Percentiles rank a stretch among this genome's conserved stretches.
Evolutionary conservation across 2,113 vertebrate species (phyloP).

Genomic region (Salminus brasiliensis): DNA sequence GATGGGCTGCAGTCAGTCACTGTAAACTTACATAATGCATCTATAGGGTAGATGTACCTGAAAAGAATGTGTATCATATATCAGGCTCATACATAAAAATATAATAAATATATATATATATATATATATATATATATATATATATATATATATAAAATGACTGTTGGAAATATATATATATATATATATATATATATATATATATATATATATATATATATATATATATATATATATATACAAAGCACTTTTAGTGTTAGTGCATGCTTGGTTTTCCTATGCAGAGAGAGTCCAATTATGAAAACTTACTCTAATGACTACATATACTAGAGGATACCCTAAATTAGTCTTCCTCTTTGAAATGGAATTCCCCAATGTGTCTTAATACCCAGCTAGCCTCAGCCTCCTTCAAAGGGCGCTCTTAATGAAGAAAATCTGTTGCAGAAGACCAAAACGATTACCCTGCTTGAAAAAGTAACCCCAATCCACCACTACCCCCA

Average conservation of each 20-base stretch:
- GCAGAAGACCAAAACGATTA: conserved; percentile 63
- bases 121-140: no score
- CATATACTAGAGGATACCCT: conserved; percentile 50
- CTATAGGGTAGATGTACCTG: no score
- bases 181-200: no score
- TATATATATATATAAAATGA: no score
- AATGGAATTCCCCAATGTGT: conserved; percentile 64
- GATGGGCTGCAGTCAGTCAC: no score
- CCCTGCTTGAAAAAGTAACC: conserved; percentile 47
- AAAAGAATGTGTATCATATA: neutral
- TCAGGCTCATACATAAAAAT: neutral
- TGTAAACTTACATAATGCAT: no score
- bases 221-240: no score
- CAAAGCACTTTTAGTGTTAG: conserved; percentile 9
- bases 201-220: no score
- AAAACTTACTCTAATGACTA: conserved; percentile 51
- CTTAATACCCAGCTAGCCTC: conserved; percentile 50
- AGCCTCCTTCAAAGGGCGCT: conserved; percentile 62
- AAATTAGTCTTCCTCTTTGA: conserved; percentile 60
- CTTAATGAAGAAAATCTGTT: conserved; percentile 73
- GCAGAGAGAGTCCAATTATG: conserved; percentile 50
- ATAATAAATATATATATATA: no score
- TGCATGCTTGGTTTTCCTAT: neutral
- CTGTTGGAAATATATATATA: no score
- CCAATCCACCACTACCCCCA: neutral